phyloP scores from a whole-genome alignment of 2,888 invertebrate species.

The Bembecia ichneumoniformis region DNA sequence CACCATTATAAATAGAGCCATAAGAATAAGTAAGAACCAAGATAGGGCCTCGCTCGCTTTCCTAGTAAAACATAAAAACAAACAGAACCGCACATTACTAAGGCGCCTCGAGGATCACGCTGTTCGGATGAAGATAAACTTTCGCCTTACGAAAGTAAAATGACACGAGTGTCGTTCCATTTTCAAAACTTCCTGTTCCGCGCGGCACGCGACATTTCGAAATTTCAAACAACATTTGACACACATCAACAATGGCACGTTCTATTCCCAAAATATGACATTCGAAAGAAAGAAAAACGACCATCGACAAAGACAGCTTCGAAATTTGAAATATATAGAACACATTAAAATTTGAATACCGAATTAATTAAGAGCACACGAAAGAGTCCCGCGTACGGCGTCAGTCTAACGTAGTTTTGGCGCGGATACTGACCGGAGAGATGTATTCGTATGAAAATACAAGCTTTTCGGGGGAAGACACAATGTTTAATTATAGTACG shows the following conservation, averaged over 20 bases:
- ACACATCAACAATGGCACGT: not conserved
- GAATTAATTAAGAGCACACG: constrained; percentile 36
- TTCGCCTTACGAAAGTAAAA: constrained; percentile 34
- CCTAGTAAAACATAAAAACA: constrained; percentile 4
- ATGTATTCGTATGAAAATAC: constrained; percentile 42
- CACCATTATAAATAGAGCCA: constrained; percentile 14
- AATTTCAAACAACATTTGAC: constrained; percentile 17
- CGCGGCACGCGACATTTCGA: constrained; percentile 19
- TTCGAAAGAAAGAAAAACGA: not conserved
- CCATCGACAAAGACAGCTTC: not conserved
- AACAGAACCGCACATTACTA: not conserved
- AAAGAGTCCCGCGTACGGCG: constrained; percentile 46
- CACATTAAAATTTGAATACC: constrained; percentile 22
- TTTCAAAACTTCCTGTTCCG: constrained; percentile 34
- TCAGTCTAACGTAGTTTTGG: constrained; percentile 39
- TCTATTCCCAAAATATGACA: not conserved
- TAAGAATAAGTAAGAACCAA: constrained; percentile 18
- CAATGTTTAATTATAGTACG: constrained; percentile 45
- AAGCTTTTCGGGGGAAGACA: constrained; percentile 48
- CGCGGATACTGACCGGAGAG: constrained; percentile 45
- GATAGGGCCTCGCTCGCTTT: constrained; percentile 4
- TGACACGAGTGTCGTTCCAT: constrained; percentile 23
- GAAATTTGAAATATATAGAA: constrained; percentile 2
- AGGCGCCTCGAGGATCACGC: constrained; percentile 15
- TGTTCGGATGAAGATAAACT: constrained; percentile 17